Percentiles rank a stretch among this genome's conserved stretches.
Evolutionary conservation across 2,113 vertebrate genomes (phyloP).

Genomic region (Phasianus colchicus): DNA sequence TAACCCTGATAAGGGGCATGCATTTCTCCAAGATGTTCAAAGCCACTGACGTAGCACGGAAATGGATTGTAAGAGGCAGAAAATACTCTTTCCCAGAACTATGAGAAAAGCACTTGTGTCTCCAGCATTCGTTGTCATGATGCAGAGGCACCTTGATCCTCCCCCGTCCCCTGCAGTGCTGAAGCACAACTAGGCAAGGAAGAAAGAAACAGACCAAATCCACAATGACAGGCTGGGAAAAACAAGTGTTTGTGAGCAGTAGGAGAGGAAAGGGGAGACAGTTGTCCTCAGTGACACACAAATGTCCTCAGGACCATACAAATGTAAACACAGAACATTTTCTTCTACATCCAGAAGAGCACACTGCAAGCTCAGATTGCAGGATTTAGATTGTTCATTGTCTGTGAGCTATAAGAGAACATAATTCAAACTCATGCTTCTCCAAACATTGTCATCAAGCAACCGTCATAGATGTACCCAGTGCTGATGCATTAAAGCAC

Average conservation of each 20-base stretch:
- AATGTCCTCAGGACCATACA: background rate
- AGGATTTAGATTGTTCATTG: background rate
- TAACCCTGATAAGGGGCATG: too few species aligned
- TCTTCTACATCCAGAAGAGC: background rate
- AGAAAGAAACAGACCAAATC: background rate
- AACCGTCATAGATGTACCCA: background rate
- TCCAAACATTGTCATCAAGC: background rate
- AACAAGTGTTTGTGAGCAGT: background rate
- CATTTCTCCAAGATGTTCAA: background rate
- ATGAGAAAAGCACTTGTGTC: background rate
- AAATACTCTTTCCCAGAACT: background rate
- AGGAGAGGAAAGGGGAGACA: background rate
- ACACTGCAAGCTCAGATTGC: background rate
- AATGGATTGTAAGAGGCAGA: background rate
- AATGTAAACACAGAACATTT: rapidly evolving
- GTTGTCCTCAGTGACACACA: background rate
- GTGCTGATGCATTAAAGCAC: background rate
- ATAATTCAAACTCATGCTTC: background rate
- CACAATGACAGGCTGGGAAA: background rate
- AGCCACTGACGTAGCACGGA: background rate
- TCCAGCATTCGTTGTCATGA: background rate
- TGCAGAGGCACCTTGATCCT: background rate
- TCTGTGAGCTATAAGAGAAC: background rate
- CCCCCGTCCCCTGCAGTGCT: background rate
- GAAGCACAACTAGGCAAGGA: background rate